Evolutionary conservation across 1,140 invertebrate species (phyloP).

Genomic region (Drosophila azteca): DNA sequence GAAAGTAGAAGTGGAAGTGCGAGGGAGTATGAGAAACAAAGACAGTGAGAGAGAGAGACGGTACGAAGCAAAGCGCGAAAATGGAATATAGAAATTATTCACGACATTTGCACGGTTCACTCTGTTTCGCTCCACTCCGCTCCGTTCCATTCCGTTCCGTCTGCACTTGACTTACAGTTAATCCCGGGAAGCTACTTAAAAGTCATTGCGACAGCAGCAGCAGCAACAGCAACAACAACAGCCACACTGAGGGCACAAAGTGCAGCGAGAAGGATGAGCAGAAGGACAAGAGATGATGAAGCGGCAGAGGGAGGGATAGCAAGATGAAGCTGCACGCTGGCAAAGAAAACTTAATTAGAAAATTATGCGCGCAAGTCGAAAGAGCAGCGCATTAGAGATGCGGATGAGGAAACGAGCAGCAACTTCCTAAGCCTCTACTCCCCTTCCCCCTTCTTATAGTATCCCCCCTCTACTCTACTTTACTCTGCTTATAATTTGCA

Average conservation of each 20-base stretch:
- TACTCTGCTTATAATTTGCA: constrained; percentile 68
- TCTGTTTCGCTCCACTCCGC: background rate
- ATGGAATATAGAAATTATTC: constrained; percentile 50
- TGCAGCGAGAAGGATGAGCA: constrained; percentile 27
- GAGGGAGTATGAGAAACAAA: too few relatives aligned
- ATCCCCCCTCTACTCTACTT: background rate
- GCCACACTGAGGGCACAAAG: constrained; percentile 30
- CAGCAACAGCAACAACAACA: constrained; percentile 57
- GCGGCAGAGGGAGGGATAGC: too few relatives aligned
- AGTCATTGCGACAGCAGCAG: constrained; percentile 72
- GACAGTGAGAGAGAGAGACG: too few relatives aligned
- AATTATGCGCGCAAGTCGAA: constrained; percentile 78
- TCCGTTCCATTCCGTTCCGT: background rate
- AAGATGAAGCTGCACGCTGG: constrained; percentile 32
- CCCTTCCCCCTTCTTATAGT: too few relatives aligned
- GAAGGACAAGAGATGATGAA: constrained; percentile 6
- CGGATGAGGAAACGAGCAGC: constrained; percentile 26
- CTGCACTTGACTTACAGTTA: constrained; percentile 68
- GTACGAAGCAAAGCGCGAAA: background rate
- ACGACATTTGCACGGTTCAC: constrained; percentile 54
- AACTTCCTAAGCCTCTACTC: background rate
- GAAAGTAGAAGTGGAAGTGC: background rate
- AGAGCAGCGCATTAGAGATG: constrained; percentile 70
- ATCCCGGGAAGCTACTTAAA: constrained; percentile 76
- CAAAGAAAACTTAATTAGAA: constrained; percentile 75